Evolutionary conservation across 2,888 invertebrate species (phyloP).

Genomic region (Drosophila antonietae): DNA sequence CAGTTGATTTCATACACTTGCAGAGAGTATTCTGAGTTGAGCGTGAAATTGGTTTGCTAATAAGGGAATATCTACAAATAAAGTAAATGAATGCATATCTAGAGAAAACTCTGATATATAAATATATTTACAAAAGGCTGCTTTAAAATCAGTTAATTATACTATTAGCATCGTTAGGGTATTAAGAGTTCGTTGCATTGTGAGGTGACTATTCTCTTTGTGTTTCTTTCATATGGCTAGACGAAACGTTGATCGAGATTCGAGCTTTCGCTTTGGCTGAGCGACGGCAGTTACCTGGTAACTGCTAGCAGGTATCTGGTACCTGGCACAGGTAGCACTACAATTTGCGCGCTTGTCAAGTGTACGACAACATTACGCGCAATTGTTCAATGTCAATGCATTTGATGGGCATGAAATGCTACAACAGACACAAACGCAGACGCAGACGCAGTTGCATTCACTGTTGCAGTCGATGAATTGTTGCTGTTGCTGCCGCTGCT

Average conservation of each 20-base stretch:
- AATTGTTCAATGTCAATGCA: conserved; percentile 80
- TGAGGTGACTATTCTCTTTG: not conserved
- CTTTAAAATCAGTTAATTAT: too few relatives aligned
- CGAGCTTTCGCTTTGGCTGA: conserved; percentile 64
- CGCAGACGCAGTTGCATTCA: conserved; percentile 1
- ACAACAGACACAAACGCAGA: conserved; percentile 20
- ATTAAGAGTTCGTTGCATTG: conserved; percentile 11
- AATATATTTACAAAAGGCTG: too few relatives aligned
- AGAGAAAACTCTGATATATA: not conserved
- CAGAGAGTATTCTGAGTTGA: not conserved
- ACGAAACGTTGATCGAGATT: conserved; percentile 67
- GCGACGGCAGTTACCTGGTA: conserved; percentile 22
- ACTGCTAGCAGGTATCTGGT: conserved; percentile 40
- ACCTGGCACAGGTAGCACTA: conserved; percentile 66
- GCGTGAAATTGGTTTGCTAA: not conserved
- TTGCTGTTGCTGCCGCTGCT: conserved; percentile 29
- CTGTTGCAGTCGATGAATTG: conserved; percentile 38
- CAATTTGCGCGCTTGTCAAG: conserved; percentile 81
- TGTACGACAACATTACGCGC: conserved; percentile 81
- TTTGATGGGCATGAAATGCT: conserved; percentile 80
- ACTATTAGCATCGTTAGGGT: conserved; percentile 11
- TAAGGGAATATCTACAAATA: not conserved
- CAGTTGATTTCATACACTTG: conserved; percentile 33
- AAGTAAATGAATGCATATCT: not conserved
- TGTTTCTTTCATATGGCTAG: conserved; percentile 56